Evolutionary conservation across 2,797 vertebrate species (phyloP).

Genomic region (Hapalemur alaotrensis): DNA sequence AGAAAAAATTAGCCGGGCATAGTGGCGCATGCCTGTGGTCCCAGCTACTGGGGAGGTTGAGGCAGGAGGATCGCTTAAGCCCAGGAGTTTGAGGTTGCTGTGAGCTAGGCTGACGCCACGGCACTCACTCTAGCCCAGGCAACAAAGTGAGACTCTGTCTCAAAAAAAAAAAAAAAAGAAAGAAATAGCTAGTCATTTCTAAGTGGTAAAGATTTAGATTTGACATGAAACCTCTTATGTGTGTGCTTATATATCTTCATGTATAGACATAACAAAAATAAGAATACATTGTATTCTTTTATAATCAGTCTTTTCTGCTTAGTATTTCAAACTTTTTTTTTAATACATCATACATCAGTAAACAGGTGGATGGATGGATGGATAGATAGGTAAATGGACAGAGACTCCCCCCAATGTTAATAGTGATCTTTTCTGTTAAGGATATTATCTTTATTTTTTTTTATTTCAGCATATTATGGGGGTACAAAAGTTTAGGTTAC

Average conservation of each 20-base stretch:
- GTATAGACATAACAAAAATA: background rate
- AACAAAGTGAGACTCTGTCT: too few relatives aligned
- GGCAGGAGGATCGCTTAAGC: too few relatives aligned
- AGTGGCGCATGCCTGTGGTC: too few relatives aligned
- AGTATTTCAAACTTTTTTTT: background rate
- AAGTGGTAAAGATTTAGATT: background rate
- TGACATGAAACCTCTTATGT: background rate
- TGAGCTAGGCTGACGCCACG: too few relatives aligned
- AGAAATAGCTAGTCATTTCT: too few relatives aligned
- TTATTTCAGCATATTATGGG: too few relatives aligned
- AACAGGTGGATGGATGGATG: background rate
- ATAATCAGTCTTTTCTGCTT: background rate
- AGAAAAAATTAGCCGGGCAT: too few relatives aligned
- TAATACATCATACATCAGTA: background rate
- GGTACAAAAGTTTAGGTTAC: too few relatives aligned
- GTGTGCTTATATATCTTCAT: background rate
- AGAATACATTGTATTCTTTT: background rate
- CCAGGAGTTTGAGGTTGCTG: too few relatives aligned
- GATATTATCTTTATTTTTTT: background rate
- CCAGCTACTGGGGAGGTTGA: too few relatives aligned
- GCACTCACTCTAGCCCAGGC: too few relatives aligned
- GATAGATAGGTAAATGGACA: background rate
- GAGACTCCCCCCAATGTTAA: background rate
- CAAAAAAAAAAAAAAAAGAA: too few relatives aligned
- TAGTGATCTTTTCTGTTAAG: background rate